Percentiles rank a stretch among this genome's conserved stretches.
phyloP scores from a whole-genome alignment of 1,140 invertebrate genomes.

The Dendroctonus valens region DNA sequence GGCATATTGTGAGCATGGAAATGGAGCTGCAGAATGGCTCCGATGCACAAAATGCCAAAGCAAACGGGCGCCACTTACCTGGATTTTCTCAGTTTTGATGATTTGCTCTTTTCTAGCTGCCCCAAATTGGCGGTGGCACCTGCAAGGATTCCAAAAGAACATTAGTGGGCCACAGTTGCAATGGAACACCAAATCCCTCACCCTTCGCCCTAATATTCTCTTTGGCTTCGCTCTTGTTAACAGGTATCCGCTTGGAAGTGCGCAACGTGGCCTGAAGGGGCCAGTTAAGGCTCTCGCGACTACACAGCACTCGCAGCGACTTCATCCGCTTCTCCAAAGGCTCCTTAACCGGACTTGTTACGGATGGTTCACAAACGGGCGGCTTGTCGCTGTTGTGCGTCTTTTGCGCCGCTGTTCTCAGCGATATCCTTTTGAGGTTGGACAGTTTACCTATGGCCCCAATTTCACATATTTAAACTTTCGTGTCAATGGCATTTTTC shows the following conservation, averaged over 20 bases:
- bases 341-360: background rate
- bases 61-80: background rate
- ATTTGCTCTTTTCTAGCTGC: background rate
- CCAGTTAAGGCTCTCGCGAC: no score
- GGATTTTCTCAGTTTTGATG: background rate
- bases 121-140: background rate
- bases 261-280: no score
- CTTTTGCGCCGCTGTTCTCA: conserved; percentile 20
- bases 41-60: no score
- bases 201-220: conserved; percentile 20
- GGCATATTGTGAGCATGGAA: no score
- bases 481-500: no score
- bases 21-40: no score
- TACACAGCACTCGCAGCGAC: background rate
- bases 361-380: no score
- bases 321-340: background rate
- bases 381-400: no score
- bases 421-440: conserved; percentile 21
- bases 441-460: conserved; percentile 12
- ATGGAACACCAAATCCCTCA: background rate
- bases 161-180: background rate
- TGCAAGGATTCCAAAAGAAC: conserved; percentile 3
- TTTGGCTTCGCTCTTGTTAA: conserved; percentile 18
- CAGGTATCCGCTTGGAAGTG: no score
- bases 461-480: no score